These are phyloP conservation scores for Myzus persicae DNA, from an alignment of 1,140 invertebrate genomes.

Conservation along the genomic window DNA sequence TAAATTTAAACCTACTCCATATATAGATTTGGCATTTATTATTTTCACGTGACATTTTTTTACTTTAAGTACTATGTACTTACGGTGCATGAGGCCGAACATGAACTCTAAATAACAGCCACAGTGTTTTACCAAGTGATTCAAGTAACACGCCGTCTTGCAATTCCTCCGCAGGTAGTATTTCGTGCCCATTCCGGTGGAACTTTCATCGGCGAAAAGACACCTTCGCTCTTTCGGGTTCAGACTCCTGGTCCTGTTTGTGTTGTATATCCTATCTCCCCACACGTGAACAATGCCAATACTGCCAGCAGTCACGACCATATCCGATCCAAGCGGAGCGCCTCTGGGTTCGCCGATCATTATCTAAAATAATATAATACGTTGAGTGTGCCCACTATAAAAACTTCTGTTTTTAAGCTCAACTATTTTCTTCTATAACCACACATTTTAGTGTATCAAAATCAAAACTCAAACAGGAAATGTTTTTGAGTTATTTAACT, in stretches of 20 bases:
- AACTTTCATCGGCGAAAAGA: constrained; percentile 60
- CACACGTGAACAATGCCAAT: constrained; percentile 59
- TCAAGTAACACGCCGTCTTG: constrained; percentile 60
- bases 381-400: not conserved
- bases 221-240: constrained; percentile 59
- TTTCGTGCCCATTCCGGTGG: constrained; percentile 30
- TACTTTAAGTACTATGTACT: not conserved
- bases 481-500: no score
- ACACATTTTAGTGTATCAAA: no score
- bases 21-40: not conserved
- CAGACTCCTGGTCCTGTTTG: constrained; percentile 56
- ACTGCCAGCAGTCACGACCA: constrained; percentile 57
- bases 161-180: constrained; percentile 61
- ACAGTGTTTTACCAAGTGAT: constrained; percentile 61
- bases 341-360: constrained; percentile 60
- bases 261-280: constrained; percentile 60
- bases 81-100: constrained; percentile 55
- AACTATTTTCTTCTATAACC: no score
- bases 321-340: constrained; percentile 59
- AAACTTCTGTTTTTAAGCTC: no score
- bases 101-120: constrained; percentile 62
- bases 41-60: not conserved
- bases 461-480: no score
- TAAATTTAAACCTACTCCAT: not conserved
- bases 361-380: constrained; percentile 57